phyloP scores from a whole-genome alignment of 2,113 vertebrate species.

The Dromas ardeola region DNA sequence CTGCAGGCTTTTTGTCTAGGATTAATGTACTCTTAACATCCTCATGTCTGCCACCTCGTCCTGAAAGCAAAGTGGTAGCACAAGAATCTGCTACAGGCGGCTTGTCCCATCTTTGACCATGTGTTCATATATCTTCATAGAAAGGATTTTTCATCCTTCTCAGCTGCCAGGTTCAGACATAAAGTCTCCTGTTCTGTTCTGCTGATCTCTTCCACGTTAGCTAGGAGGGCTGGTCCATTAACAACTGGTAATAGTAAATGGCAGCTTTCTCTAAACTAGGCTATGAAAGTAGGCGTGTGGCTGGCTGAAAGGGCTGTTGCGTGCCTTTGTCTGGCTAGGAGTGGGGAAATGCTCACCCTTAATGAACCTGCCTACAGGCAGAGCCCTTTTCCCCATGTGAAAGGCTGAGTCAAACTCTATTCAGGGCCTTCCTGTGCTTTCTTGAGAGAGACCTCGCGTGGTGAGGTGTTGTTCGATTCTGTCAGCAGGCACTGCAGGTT shows the following conservation, averaged over 20 bases:
- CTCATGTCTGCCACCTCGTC: not conserved
- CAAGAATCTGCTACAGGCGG: not conserved
- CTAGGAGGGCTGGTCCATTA: not conserved
- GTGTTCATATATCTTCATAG: not conserved
- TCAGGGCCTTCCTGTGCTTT: not conserved
- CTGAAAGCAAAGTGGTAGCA: not conserved
- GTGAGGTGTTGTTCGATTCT: not conserved
- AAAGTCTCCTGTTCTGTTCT: not conserved
- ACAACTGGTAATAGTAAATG: not conserved
- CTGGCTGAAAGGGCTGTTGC: not conserved
- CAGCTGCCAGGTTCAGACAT: not conserved
- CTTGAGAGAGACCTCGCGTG: not conserved
- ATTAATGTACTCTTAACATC: constrained; percentile 6
- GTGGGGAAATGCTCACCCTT: not conserved
- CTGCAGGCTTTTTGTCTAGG: not conserved
- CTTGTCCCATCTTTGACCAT: not conserved
- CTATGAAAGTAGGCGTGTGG: accelerated
- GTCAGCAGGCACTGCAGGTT: not conserved
- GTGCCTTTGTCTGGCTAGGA: not conserved
- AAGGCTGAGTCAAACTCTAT: not conserved
- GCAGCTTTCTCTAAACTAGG: not conserved
- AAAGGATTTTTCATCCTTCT: not conserved
- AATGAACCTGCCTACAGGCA: not conserved
- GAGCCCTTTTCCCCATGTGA: not conserved
- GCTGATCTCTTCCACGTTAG: not conserved